These are phyloP conservation scores for Odontothrips loti DNA, from an alignment of 2,888 invertebrate genomes.

Conservation along the genomic window DNA sequence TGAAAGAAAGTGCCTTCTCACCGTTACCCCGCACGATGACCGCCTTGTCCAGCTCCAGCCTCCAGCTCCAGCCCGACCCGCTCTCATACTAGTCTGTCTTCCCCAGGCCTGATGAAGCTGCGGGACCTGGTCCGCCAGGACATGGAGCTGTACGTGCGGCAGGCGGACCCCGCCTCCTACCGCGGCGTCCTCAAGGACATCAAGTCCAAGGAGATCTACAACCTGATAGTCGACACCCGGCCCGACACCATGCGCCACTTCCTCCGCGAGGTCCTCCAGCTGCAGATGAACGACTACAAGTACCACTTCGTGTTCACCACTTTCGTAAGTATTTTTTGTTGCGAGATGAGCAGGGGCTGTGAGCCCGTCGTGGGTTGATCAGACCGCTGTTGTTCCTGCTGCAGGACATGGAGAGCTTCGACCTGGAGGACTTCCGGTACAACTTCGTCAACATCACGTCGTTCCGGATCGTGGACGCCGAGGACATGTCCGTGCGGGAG, in stretches of 20 bases:
- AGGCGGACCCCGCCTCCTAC: slow-evolving; percentile 62
- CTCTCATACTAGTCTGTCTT: not conserved
- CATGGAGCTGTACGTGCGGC: slow-evolving; percentile 65
- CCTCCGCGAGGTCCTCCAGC: slow-evolving; percentile 68
- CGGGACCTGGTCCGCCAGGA: slow-evolving; percentile 65
- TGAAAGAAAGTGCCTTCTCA: too few relatives aligned
- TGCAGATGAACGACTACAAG: slow-evolving; percentile 81
- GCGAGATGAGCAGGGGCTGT: not conserved
- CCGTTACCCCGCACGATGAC: too few relatives aligned
- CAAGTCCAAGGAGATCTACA: slow-evolving; percentile 70
- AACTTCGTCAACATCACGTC: slow-evolving; percentile 74
- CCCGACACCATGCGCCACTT: slow-evolving; percentile 67
- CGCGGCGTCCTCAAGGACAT: slow-evolving; percentile 65
- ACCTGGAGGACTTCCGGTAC: slow-evolving; percentile 67
- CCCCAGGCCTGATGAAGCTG: slow-evolving; percentile 62
- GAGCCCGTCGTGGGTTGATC: too few relatives aligned
- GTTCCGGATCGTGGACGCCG: slow-evolving; percentile 66
- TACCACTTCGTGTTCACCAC: slow-evolving; percentile 79
- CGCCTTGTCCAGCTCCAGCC: too few relatives aligned
- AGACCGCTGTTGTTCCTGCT: not conserved
- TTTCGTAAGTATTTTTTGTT: slow-evolving; percentile 50
- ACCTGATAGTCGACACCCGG: slow-evolving; percentile 71
- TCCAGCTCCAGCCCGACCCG: too few relatives aligned
- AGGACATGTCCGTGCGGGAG: slow-evolving; percentile 61
- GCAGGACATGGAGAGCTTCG: slow-evolving; percentile 61